Conservation (phyloP, 2,113 vertebrate genomes). For the Limanda limanda region DNA sequence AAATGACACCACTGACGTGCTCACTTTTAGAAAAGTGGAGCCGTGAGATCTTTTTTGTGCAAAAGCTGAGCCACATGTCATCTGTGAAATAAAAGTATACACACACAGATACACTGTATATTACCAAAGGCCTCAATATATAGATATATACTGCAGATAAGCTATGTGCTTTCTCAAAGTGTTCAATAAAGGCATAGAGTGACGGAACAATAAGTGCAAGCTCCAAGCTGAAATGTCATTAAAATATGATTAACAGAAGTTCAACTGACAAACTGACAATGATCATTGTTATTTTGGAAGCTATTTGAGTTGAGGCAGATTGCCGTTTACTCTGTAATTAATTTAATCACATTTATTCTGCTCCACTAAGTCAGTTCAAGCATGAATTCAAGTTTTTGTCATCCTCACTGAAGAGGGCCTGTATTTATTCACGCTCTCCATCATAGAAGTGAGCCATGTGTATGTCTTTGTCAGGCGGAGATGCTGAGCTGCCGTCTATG, state of each 20-base stretch:
- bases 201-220: slow-evolving; percentile 34
- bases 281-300: slow-evolving; percentile 71
- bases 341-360: slow-evolving; percentile 78
- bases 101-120: slow-evolving; percentile 4
- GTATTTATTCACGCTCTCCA: slow-evolving; percentile 68
- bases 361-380: slow-evolving; percentile 71
- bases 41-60: slow-evolving; percentile 71
- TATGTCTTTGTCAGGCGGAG: slow-evolving; percentile 75
- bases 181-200: slow-evolving; percentile 22
- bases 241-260: slow-evolving; percentile 69
- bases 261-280: slow-evolving; percentile 70
- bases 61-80: slow-evolving; percentile 75
- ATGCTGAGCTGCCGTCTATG: slow-evolving; percentile 58
- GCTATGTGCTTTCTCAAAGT: slow-evolving; percentile 10
- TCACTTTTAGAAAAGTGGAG: slow-evolving; percentile 76
- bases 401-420: slow-evolving; percentile 62
- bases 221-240: slow-evolving; percentile 56
- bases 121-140: slow-evolving; percentile 3
- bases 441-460: slow-evolving; percentile 63
- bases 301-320: slow-evolving; percentile 67
- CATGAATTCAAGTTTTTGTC: slow-evolving; percentile 76
- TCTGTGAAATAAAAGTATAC: slow-evolving; percentile 34
- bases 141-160: slow-evolving; percentile 6
- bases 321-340: slow-evolving; percentile 74
- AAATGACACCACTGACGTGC: slow-evolving; percentile 80